Conservation (phyloP, 2,888 invertebrate genomes). For the Sycophila texana region DNA sequence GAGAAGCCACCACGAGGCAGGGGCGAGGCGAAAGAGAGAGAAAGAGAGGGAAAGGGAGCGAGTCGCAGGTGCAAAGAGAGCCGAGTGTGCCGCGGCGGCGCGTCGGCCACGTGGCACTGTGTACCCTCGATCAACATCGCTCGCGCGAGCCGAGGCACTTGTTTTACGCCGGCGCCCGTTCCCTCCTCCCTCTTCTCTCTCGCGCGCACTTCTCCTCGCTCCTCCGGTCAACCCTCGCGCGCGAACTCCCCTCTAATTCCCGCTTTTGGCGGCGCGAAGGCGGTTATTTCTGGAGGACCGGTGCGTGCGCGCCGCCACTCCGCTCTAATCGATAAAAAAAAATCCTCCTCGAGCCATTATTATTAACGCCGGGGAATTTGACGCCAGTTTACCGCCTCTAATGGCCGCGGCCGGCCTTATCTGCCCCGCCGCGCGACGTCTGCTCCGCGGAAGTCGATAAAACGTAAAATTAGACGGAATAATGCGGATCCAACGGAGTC, state of each 20-base stretch:
- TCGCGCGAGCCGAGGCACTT: slow-evolving; percentile 15
- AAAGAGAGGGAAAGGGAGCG: background rate
- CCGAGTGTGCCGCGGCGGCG: background rate
- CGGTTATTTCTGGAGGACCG: slow-evolving; percentile 18
- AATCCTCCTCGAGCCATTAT: background rate
- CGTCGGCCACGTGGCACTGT: slow-evolving; percentile 64
- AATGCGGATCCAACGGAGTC: slow-evolving; percentile 11
- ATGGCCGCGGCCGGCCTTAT: background rate
- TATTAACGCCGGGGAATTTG: background rate
- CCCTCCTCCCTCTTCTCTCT: background rate
- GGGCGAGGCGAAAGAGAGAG: background rate
- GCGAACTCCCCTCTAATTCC: too few relatives aligned
- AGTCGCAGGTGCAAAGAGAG: slow-evolving; percentile 58
- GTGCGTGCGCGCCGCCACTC: too few relatives aligned
- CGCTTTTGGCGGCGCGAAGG: background rate
- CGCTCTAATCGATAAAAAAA: slow-evolving; percentile 8
- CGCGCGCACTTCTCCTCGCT: background rate
- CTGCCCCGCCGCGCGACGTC: background rate
- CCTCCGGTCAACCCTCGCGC: background rate
- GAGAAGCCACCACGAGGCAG: too few relatives aligned
- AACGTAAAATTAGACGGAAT: slow-evolving; percentile 22
- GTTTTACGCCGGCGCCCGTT: slow-evolving; percentile 27
- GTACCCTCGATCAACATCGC: slow-evolving; percentile 64
- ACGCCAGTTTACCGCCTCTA: background rate
- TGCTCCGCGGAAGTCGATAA: background rate